phyloP scores from a whole-genome alignment of 2,113 vertebrate genomes.

The Panurus biarmicus region DNA sequence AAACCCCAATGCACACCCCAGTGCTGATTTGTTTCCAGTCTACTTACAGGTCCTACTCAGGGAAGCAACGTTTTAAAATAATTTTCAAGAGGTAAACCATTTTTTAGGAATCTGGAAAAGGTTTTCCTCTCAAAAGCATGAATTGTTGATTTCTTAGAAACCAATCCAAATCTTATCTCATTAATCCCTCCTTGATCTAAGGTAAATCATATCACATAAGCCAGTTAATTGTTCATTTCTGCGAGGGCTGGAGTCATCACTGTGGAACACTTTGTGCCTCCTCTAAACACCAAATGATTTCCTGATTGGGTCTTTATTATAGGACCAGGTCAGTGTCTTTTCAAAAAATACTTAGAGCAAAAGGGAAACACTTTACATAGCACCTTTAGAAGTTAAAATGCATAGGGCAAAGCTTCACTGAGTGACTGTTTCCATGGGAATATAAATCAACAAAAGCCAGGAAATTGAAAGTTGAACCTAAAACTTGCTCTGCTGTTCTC shows the following conservation, averaged over 20 bases:
- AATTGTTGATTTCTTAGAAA: not conserved
- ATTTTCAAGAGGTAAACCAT: not conserved
- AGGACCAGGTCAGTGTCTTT: not conserved
- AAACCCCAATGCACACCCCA: rapidly evolving
- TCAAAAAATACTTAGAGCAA: not conserved
- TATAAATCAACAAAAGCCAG: not conserved
- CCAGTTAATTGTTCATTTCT: not conserved
- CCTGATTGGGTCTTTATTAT: not conserved
- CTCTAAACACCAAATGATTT: not conserved
- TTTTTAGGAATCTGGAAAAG: not conserved
- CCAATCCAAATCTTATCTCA: not conserved
- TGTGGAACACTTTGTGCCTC: not conserved
- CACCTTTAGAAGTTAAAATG: not conserved
- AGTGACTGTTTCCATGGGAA: not conserved
- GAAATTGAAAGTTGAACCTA: not conserved
- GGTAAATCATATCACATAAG: not conserved
- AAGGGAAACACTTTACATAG: not conserved
- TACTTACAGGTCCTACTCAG: not conserved
- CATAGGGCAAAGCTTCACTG: not conserved
- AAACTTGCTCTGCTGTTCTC: not conserved
- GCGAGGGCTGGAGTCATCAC: not conserved
- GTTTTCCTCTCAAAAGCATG: not conserved
- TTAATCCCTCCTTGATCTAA: not conserved
- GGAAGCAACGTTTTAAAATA: not conserved
- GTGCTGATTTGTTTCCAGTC: not conserved